A percentile compares a stretch with the other conserved stretches of the same genome.
Evolutionary conservation across 2,888 invertebrate species (phyloP).

Genomic region (Agrochola litura): DNA sequence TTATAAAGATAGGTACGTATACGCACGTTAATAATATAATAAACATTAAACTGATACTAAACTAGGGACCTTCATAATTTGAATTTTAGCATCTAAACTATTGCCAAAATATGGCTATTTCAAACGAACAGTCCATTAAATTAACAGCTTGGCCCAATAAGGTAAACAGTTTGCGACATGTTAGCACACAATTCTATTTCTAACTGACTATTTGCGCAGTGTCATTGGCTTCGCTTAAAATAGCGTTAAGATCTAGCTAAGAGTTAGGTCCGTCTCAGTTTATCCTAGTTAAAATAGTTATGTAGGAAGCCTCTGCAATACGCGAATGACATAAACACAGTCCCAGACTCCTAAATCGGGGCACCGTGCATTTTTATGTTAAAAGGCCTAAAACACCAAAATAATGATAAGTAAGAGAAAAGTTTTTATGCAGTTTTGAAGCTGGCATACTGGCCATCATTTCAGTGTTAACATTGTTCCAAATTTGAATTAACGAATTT

Average conservation of each 20-base stretch:
- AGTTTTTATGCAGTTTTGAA: too few species aligned
- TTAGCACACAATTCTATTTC: constrained; percentile 10
- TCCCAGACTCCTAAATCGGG: too few species aligned
- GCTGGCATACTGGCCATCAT: too few species aligned
- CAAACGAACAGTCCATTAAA: constrained; percentile 25
- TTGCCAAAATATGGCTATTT: constrained; percentile 16
- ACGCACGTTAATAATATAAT: background rate
- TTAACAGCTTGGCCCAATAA: constrained; percentile 16
- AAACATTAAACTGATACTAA: constrained; percentile 12
- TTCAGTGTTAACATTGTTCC: too few species aligned
- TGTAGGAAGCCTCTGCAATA: background rate
- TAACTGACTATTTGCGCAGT: background rate
- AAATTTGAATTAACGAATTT: too few species aligned
- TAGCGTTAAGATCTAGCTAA: constrained; percentile 23
- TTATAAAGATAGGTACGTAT: background rate
- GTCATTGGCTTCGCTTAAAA: constrained; percentile 18
- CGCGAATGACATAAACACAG: background rate
- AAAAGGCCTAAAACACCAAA: too few species aligned
- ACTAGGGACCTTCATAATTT: constrained; percentile 12
- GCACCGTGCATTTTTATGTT: too few species aligned
- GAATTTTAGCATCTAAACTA: constrained; percentile 30
- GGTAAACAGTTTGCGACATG: background rate
- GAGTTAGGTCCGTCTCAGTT: background rate
- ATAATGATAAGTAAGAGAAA: too few species aligned
- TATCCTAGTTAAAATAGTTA: background rate